These are phyloP conservation scores for Ceratina calcarata DNA, from an alignment of 1,140 invertebrate genomes.

Conservation along the genomic window DNA sequence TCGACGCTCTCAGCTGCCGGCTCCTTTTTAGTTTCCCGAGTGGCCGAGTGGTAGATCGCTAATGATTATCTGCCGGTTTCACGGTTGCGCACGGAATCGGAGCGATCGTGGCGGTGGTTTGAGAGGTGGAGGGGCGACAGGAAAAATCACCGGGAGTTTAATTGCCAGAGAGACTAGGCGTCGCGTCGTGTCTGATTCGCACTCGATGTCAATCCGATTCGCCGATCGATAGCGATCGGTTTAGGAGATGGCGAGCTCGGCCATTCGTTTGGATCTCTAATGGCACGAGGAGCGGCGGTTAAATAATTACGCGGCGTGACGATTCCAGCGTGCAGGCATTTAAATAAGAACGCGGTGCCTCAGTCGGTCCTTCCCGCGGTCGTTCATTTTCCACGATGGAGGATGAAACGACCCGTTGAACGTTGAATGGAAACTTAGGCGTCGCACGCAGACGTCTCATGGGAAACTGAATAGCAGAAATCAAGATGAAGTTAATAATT, in stretches of 20 bases:
- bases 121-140: conserved; percentile 52
- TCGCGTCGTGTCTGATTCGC: background rate
- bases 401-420: conserved; percentile 44
- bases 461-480: background rate
- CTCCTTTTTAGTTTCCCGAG: conserved; percentile 41
- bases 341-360: conserved; percentile 38
- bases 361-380: background rate
- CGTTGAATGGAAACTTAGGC: background rate
- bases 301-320: conserved; percentile 37
- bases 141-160: conserved; percentile 59
- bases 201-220: conserved; percentile 51
- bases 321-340: conserved; percentile 25
- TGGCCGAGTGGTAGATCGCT: conserved; percentile 50
- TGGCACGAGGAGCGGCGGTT: conserved; percentile 31
- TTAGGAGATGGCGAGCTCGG: conserved; percentile 19
- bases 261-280: conserved; percentile 13
- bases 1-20: conserved; percentile 46
- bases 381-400: conserved; percentile 33
- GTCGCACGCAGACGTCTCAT: background rate
- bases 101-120: background rate
- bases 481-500: conserved; percentile 32
- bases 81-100: conserved; percentile 19
- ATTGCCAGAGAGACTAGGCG: conserved; percentile 39
- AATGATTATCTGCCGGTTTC: conserved; percentile 57
- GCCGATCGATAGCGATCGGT: conserved; percentile 58